Base-by-base conservation (phyloP, 2,113 vertebrate species). In the Chaetodon auriga region DNA sequence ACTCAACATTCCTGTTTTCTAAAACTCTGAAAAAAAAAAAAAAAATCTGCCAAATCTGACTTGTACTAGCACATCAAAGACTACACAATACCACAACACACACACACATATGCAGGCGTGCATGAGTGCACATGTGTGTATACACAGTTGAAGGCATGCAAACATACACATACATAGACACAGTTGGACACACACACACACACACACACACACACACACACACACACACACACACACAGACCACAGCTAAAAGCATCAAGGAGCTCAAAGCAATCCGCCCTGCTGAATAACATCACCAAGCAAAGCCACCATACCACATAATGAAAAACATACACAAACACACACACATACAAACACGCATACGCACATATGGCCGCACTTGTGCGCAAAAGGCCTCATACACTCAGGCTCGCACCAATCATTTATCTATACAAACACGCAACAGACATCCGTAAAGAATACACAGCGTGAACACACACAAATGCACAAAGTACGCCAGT, bases 221-320 rank as follows among this genome's bases (percentile, higher is more conserved):
- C 78, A 82, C 36, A 63, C 36, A 63, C 54, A 65, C 68, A 78
- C 35, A 55, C 14, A 81, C 49, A 38, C 35, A 86, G 75, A 92
- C 93, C 90, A 91, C 80, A 92, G 86, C 88, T 92, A 91, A 92
- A 92, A 93, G 92, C 85, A 93, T 89, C 88, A 88, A 80, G 88
- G 77, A 82, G 88, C 91, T 93, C 84, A 92, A 90, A 92, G 92
- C 73, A 87, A 90, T 90, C 88, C 54, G 16, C 85, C 85, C 86
- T 83, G 85, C 83, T 79, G 89, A 91, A 92, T 71, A 92, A 89
- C 93, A 91, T 92, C 86, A 91, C 90, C 84, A 62, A 84, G 88
- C 87, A 88, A 88, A 91, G 86, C 90, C 90, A 82, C 82, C 66
- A 68, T 16, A 89, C 90, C 90, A 74, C 93, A 90, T 88, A 92